Percentiles rank a stretch among this genome's conserved stretches.
Evolutionary conservation across 2,888 invertebrate genomes (phyloP).

Genomic region (Autographa gamma): DNA sequence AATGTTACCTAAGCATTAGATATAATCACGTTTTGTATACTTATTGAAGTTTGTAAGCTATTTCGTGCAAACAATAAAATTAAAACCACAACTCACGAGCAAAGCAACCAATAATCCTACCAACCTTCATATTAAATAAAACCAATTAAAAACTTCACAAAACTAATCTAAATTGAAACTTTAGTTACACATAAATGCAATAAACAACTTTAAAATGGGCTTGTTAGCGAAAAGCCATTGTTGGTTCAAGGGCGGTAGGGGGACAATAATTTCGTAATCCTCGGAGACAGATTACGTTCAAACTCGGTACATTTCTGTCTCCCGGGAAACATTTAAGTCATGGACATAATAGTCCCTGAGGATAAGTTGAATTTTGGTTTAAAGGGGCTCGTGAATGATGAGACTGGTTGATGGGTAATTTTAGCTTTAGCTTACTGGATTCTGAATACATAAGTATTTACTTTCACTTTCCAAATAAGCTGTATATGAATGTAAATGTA

Average conservation of each 20-base stretch:
- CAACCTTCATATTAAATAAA: neutral
- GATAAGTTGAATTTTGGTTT: conserved; percentile 26
- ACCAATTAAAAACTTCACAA: neutral
- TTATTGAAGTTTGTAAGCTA: too few relatives aligned
- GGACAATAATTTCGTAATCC: conserved; percentile 46
- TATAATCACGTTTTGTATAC: too few relatives aligned
- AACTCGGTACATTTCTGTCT: conserved; percentile 35
- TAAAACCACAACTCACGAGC: too few relatives aligned
- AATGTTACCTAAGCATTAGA: too few relatives aligned
- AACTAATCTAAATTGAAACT: conserved; percentile 3
- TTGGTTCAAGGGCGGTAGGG: conserved; percentile 18
- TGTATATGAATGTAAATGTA: too few relatives aligned
- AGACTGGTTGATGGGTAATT: conserved; percentile 16
- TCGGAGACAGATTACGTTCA: conserved; percentile 53
- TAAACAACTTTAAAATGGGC: conserved; percentile 21
- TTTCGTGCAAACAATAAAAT: too few relatives aligned
- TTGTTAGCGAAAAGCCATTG: conserved; percentile 46
- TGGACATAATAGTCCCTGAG: conserved; percentile 30
- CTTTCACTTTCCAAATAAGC: too few relatives aligned
- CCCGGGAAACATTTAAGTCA: conserved; percentile 30
- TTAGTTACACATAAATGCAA: conserved; percentile 9
- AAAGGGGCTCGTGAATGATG: conserved; percentile 11
- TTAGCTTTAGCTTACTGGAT: neutral
- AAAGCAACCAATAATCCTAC: neutral
- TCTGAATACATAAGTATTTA: neutral